Evolutionary conservation across 2,888 invertebrate species (phyloP).

Genomic region (Trimorus sp.): DNA sequence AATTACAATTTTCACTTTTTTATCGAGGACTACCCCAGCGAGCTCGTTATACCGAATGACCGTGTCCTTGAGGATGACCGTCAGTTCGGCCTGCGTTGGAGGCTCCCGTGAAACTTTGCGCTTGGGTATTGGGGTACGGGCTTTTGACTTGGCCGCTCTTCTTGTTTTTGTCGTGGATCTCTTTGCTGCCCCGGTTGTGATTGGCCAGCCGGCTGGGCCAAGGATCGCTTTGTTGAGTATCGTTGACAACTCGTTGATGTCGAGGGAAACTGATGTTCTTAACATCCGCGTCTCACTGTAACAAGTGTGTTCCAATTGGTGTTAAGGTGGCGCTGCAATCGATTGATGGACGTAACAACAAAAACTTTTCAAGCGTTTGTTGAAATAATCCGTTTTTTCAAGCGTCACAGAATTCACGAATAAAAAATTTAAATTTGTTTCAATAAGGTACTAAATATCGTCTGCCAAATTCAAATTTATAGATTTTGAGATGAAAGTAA

Average conservation of each 20-base stretch:
- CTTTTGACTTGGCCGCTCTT: slow-evolving; percentile 25
- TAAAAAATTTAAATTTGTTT: too few species aligned
- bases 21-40: slow-evolving; percentile 40
- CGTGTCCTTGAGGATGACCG: slow-evolving; percentile 80
- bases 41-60: slow-evolving; percentile 76
- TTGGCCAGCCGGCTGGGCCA: slow-evolving; percentile 81
- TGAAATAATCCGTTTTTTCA: too few species aligned
- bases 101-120: too few species aligned
- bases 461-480: too few species aligned
- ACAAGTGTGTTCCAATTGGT: slow-evolving; percentile 15
- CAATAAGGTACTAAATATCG: too few species aligned
- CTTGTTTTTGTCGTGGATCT: slow-evolving; percentile 67
- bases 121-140: too few species aligned
- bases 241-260: slow-evolving; percentile 37
- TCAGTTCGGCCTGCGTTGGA: slow-evolving; percentile 76
- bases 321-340: slow-evolving; percentile 11
- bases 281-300: slow-evolving; percentile 33
- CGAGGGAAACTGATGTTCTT: slow-evolving; percentile 34
- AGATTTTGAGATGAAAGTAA: too few species aligned
- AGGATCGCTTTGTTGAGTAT: slow-evolving; percentile 73
- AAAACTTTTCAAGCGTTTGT: too few species aligned
- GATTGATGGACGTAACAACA: slow-evolving; percentile 19
- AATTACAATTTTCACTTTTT: too few species aligned
- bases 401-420: too few species aligned
- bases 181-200: slow-evolving; percentile 81